Base-by-base conservation (phyloP, 2,113 vertebrate genomes). In the Mustela nigripes region DNA sequence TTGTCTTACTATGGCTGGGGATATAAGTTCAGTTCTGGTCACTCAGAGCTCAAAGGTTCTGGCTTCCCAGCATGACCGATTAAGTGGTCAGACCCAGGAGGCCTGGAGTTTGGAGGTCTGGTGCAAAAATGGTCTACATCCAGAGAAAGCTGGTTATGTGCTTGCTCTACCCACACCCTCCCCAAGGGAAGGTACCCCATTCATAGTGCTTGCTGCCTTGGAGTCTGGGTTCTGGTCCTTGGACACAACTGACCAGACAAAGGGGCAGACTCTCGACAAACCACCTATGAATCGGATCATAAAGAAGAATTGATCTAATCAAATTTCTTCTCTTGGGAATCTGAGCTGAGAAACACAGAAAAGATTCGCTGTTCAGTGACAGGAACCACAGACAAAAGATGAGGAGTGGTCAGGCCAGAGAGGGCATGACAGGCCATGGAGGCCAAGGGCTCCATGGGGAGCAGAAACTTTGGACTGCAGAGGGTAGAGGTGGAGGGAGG, bases 321-420 rank as follows among this genome's bases (percentile, higher is more conserved):
- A 48, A 89, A 78, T 60, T 36, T 94, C n/a, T 71, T 97, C 89
- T 81, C 62, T 69, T 91, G 92, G 69, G 58, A 89, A 71, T 58
- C n/a, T 48, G 74, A 90, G 76, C 65, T 89, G 62, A 94, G 94
- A 94, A 89, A 82, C 28, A n/a, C 10, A 92, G 48, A 56, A 80
- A 48, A 79, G 73, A 16, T 53, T 33, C 76, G 15, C 71, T 73
- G 22, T 50, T 78, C 71, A 65, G 92, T n/a, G n/a, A 63, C 56
- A 69, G 62, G 10, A 93, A 31, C 60, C 48, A 16, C 31, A 45
- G 81, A 8, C 42, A 65, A 92, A 67, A 73, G 69, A 45, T 2
- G 16, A 86, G 36, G 67, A 22, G 4, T 18, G 0, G 9, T 58
- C 19, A 39, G 62, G 36, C 28, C 26, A 74, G 22, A 50, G 31